Base-by-base conservation (phyloP, 2,797 vertebrate genomes). In the Microchirus variegatus region DNA sequence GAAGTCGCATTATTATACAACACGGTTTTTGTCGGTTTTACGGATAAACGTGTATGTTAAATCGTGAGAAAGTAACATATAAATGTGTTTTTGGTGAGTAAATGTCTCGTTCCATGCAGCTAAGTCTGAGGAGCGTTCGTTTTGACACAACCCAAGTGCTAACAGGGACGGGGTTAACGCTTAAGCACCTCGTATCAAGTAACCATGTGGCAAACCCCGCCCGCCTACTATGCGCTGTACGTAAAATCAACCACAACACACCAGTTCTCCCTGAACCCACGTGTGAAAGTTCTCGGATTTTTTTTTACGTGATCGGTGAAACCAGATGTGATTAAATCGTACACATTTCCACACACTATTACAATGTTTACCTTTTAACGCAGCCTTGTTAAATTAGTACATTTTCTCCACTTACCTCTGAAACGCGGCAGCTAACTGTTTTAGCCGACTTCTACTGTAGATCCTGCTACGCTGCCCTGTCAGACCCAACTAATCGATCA, bases 381-480 rank as follows among this genome's bases (percentile, higher is more conserved):
- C 2, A 18, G 12, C 1, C 2, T 15, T 15, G 12, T 0, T 3
- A 2, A 9, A 1, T 26, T 15, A 0, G 5, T 1, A 36, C 9
- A 14, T 2, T 53, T 63, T 40, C 0, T 50, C 4, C 1, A 63
- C 84, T 84, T 88, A 89, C 87, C 85, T 79, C 26, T 46, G 10
- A 78, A 55, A 18, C 0, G 46, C 17, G 31, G 31, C 7, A 31
- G 31, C 8, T 31, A 1, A 38, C 56, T 13, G n/a, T n/a, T 42
- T 31, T 47, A 3, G 47, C 48, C 35, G 31, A 14, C 59, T 31
- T 15, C 22, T 56, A 65, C 53, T 63, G 65, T 67, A 12, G 3
- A 10, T 49, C 48, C 18, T 2, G 36, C 0, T 4, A 19, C 31
- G 37, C 4, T 14, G 15, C 1, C 3, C 12, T 42, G 17, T 42